Conservation (phyloP, 2,888 invertebrate species). For the Ligdia adustata region DNA sequence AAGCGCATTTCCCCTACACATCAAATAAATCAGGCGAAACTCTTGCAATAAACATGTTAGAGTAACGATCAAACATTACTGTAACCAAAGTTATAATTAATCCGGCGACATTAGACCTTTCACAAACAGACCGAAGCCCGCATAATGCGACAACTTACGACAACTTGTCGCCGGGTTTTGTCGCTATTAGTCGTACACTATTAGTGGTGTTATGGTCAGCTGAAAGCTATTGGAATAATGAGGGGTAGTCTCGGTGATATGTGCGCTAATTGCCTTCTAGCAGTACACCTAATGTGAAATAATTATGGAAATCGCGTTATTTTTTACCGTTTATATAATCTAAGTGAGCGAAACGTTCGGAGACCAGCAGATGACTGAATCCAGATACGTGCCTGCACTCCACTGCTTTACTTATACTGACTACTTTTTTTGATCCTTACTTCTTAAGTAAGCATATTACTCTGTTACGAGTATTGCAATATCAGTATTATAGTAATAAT, state of each 20-base stretch:
- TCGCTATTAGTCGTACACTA: conserved; percentile 39
- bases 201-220: conserved; percentile 26
- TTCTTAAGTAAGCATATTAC: too few species aligned
- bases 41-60: conserved; percentile 15
- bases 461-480: too few species aligned
- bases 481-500: too few species aligned
- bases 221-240: conserved; percentile 25
- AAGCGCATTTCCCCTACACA: conserved; percentile 1
- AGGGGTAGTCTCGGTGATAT: conserved; percentile 18
- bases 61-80: conserved; percentile 27
- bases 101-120: conserved; percentile 45
- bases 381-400: too few species aligned
- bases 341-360: too few species aligned
- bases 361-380: too few species aligned
- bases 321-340: too few species aligned
- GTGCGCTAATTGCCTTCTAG: conserved; percentile 19
- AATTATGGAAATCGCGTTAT: too few species aligned
- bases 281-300: neutral
- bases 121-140: conserved; percentile 50
- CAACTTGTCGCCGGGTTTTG: conserved; percentile 41
- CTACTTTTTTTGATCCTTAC: too few species aligned
- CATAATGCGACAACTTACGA: conserved; percentile 55
- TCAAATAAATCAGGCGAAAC: conserved; percentile 9
- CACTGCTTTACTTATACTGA: too few species aligned
- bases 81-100: conserved; percentile 27